Evolutionary conservation across 92 coral and sea anemone species (phyloP).

Genomic region (Actinostola sp.): DNA sequence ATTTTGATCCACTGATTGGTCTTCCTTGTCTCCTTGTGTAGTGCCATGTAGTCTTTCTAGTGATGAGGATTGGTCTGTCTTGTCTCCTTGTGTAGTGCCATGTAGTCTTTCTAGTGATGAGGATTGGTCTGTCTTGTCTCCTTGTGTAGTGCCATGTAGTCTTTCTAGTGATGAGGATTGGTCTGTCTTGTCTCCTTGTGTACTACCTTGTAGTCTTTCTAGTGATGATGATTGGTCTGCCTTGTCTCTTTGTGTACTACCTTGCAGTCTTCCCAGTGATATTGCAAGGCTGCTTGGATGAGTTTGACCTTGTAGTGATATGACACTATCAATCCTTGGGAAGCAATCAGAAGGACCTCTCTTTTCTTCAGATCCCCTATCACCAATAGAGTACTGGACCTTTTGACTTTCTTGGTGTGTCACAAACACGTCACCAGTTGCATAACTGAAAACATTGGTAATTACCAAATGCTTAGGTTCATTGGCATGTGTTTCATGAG

Average conservation of each 20-base stretch:
- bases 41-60: not conserved
- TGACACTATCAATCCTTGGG: not conserved
- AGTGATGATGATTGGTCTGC: too few relatives aligned
- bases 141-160: too few relatives aligned
- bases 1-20: not conserved
- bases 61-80: not conserved
- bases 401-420: not conserved
- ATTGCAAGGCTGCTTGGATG: too few relatives aligned
- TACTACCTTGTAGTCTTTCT: too few relatives aligned
- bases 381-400: not conserved
- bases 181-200: too few relatives aligned
- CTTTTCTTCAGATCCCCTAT: not conserved
- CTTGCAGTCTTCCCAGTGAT: too few relatives aligned
- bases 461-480: conserved; percentile 1
- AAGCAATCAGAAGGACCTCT: not conserved
- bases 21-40: not conserved
- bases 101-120: too few relatives aligned
- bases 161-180: too few relatives aligned
- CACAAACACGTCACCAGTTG: not conserved
- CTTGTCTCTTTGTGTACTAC: too few relatives aligned
- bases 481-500: not conserved
- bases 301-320: too few relatives aligned
- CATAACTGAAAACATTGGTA: conserved; percentile 10
- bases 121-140: too few relatives aligned
- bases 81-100: not conserved